Percentiles rank a stretch among this genome's conserved stretches.
Evolutionary conservation across 1,140 invertebrate genomes (phyloP).

Genomic region (Apis florea): DNA sequence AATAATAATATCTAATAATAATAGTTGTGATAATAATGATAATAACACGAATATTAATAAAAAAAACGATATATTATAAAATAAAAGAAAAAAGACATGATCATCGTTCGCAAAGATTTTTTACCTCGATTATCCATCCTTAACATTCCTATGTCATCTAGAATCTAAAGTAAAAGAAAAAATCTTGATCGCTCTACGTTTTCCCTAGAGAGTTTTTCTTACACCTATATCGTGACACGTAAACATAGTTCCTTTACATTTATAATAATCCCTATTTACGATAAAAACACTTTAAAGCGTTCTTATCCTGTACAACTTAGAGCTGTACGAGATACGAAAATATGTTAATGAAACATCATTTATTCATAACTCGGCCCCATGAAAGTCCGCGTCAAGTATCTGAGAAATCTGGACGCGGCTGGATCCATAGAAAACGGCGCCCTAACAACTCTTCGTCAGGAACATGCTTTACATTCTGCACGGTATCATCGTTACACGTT

Average conservation of each 20-base stretch:
- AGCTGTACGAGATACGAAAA: conserved; percentile 58
- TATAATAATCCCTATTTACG: conserved; percentile 51
- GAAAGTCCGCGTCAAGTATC: conserved; percentile 33
- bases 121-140: conserved; percentile 38
- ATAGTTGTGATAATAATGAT: conserved; percentile 20
- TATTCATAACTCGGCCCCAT: conserved; percentile 47
- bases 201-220: conserved; percentile 48
- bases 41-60: conserved; percentile 36
- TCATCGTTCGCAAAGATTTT: conserved; percentile 40
- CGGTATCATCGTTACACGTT: conserved; percentile 24
- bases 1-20: conserved; percentile 25
- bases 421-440: conserved; percentile 32
- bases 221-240: conserved; percentile 60
- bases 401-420: conserved; percentile 36
- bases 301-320: conserved; percentile 54
- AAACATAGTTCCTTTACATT: conserved; percentile 66
- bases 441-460: conserved; percentile 35
- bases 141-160: conserved; percentile 47
- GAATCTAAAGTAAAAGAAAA: conserved; percentile 46
- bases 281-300: conserved; percentile 54
- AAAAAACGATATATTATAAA: conserved; percentile 38
- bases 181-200: conserved; percentile 43
- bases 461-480: conserved; percentile 50
- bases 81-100: conserved; percentile 20
- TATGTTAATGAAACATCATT: conserved; percentile 51